A percentile compares a stretch with the other conserved stretches of the same genome.
Conservation (phyloP, 2,113 vertebrate genomes). For the Oncorhynchus tshawytscha region DNA sequence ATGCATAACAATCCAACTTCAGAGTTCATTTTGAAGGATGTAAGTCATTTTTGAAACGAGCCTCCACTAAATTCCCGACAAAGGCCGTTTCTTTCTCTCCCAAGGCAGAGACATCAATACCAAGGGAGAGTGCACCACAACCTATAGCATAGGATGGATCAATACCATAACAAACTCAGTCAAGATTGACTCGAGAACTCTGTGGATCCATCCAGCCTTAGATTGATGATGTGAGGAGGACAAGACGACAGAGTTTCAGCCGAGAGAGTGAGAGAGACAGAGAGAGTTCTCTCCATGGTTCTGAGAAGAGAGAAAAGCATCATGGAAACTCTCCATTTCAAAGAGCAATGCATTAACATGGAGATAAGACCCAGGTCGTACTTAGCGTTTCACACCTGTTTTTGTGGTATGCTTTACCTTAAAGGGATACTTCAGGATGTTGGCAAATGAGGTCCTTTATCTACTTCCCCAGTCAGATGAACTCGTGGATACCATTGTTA, state of each 20-base stretch:
- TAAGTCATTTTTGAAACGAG: conserved; percentile 59
- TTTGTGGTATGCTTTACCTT: too few relatives aligned
- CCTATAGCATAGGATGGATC: conserved; percentile 61
- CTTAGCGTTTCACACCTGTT: too few relatives aligned
- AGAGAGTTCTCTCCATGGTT: neutral
- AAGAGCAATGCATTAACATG: neutral
- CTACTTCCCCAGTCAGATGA: too few relatives aligned
- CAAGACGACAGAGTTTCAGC: conserved; percentile 1
- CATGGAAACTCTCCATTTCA: neutral
- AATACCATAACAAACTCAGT: conserved; percentile 67
- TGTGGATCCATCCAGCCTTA: conserved; percentile 49
- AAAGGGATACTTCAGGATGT: too few relatives aligned
- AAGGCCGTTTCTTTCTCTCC: conserved; percentile 46
- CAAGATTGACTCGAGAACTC: conserved; percentile 68
- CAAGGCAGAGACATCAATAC: conserved; percentile 59
- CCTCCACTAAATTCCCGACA: conserved; percentile 51
- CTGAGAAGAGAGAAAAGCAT: neutral
- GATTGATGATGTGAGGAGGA: conserved; percentile 56
- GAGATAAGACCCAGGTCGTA: too few relatives aligned
- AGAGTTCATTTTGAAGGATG: conserved; percentile 47
- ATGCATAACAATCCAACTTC: conserved; percentile 27
- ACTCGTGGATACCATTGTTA: too few relatives aligned
- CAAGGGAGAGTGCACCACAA: conserved; percentile 49
- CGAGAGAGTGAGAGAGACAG: conserved; percentile 19
- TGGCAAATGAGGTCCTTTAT: too few relatives aligned